Evolutionary conservation across 2,888 invertebrate genomes (phyloP).

Genomic region (Cordylochernes scorpioides): DNA sequence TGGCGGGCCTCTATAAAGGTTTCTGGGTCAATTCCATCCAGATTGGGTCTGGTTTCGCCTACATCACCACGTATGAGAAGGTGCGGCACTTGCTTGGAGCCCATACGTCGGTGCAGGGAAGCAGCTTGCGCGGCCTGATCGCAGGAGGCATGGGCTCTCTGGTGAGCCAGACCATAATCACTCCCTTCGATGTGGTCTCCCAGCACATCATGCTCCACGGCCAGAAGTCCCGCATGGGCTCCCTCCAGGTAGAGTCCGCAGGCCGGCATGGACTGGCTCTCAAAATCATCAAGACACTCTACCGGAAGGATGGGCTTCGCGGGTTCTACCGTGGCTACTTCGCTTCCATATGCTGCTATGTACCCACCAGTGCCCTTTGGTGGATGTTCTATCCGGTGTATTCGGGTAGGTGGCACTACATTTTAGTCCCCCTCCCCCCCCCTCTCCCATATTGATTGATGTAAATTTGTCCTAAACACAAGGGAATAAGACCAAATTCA

Average conservation of each 20-base stretch:
- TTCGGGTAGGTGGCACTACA: constrained; percentile 50
- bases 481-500: too few relatives aligned
- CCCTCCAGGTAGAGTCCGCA: constrained; percentile 4
- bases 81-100: constrained; percentile 49
- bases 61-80: constrained; percentile 78
- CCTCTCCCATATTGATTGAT: too few relatives aligned
- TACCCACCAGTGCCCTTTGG: constrained; percentile 91
- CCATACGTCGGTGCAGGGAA: constrained; percentile 22
- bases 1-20: constrained; percentile 64
- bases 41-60: constrained; percentile 24
- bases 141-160: constrained; percentile 74
- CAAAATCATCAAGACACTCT: constrained; percentile 42
- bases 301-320: constrained; percentile 45
- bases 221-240: constrained; percentile 11
- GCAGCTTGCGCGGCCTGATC: constrained; percentile 44
- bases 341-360: constrained; percentile 71
- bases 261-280: constrained; percentile 8
- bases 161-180: constrained; percentile 78
- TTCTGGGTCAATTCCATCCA: constrained; percentile 83
- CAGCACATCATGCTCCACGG: constrained; percentile 90
- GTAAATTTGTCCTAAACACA: too few relatives aligned
- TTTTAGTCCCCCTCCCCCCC: too few relatives aligned
- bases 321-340: constrained; percentile 84
- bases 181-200: constrained; percentile 83
- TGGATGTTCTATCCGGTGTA: constrained; percentile 83